phyloP scores from a whole-genome alignment of 2,888 invertebrate genomes.

The Portevinia maculata region DNA sequence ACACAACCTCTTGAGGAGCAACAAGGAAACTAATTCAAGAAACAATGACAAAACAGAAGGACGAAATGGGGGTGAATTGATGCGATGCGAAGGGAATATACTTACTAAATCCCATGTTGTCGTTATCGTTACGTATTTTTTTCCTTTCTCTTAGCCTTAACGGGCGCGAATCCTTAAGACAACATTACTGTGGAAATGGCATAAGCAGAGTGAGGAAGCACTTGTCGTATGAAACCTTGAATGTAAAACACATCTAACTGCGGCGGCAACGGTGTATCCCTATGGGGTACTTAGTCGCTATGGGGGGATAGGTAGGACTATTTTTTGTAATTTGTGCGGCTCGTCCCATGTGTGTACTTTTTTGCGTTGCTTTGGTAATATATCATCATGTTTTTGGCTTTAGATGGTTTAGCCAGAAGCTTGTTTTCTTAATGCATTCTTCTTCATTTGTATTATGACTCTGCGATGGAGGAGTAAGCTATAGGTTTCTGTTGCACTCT shows the following conservation, averaged over 20 bases:
- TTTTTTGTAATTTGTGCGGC: slow-evolving; percentile 60
- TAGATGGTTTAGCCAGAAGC: slow-evolving; percentile 27
- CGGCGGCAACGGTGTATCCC: slow-evolving; percentile 40
- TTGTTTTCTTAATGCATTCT: slow-evolving; percentile 68
- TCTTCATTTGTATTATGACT: slow-evolving; percentile 35
- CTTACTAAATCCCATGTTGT: slow-evolving; percentile 67
- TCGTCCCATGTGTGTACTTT: slow-evolving; percentile 68
- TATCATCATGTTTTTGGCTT: slow-evolving; percentile 56
- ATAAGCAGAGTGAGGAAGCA: slow-evolving; percentile 13
- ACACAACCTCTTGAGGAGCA: slow-evolving; percentile 43
- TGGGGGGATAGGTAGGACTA: slow-evolving; percentile 41
- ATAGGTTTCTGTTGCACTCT: slow-evolving; percentile 5
- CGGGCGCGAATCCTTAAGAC: slow-evolving; percentile 64
- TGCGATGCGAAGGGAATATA: slow-evolving; percentile 52
- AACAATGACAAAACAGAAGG: slow-evolving; percentile 54
- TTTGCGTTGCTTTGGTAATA: slow-evolving; percentile 56
- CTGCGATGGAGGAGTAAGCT: background rate
- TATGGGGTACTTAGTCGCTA: slow-evolving; percentile 64
- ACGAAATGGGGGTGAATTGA: slow-evolving; percentile 58
- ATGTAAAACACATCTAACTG: slow-evolving; percentile 50
- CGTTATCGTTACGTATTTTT: slow-evolving; percentile 69
- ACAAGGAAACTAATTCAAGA: slow-evolving; percentile 66
- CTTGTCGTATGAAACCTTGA: slow-evolving; percentile 64
- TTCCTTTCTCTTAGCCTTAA: slow-evolving; percentile 23
- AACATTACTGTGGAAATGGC: slow-evolving; percentile 42